Evolutionary conservation across 2,797 vertebrate genomes (phyloP).

Genomic region (Centroberyx gerrardi): DNA sequence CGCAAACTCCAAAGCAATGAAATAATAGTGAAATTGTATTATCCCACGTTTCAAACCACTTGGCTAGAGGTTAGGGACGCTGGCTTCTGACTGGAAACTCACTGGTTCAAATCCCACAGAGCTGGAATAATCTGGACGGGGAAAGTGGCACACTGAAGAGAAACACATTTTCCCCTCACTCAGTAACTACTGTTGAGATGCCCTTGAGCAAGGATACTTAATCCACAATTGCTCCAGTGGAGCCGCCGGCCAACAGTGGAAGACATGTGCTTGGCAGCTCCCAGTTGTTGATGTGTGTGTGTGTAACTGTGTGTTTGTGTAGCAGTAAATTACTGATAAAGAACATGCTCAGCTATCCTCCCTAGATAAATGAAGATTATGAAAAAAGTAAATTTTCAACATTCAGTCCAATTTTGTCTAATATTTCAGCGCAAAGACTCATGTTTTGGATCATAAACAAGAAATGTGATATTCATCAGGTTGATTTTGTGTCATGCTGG

Average conservation of each 20-base stretch:
- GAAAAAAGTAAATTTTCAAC: no score
- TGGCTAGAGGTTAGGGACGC: neutral
- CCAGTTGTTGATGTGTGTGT: neutral
- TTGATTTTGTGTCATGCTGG: no score
- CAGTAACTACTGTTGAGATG: neutral
- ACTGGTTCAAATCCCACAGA: neutral
- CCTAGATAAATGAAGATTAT: no score
- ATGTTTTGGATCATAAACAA: no score
- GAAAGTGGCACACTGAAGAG: neutral
- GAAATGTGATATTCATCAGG: no score
- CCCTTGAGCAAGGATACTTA: neutral
- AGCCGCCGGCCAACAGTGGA: neutral
- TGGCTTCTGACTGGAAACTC: neutral
- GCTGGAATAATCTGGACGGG: neutral
- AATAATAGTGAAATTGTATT: neutral
- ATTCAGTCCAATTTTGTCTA: no score
- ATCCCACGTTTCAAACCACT: neutral
- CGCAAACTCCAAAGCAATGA: no score
- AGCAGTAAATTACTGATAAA: no score
- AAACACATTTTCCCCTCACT: neutral
- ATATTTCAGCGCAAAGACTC: no score
- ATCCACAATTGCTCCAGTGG: neutral
- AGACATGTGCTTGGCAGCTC: neutral
- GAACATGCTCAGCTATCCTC: no score
- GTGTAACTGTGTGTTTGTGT: no score